Base-by-base conservation (phyloP, 1,140 invertebrate genomes). In the Hylyphantes graminicola region DNA sequence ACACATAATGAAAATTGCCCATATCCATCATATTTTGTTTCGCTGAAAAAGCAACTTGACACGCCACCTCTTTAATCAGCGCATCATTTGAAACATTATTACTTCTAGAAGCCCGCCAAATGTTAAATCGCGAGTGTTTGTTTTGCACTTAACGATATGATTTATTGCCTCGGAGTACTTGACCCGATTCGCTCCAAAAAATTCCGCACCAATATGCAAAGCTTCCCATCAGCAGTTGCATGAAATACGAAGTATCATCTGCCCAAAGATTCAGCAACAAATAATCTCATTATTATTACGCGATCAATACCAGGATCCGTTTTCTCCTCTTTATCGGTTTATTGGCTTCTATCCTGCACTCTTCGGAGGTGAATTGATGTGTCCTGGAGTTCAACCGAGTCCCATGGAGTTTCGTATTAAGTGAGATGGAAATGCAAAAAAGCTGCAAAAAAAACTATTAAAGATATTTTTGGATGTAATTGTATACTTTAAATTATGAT, bases 271-370 rank as follows among this genome's bases (percentile, higher is more conserved):
- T 81, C 79, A 73, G 79, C 50, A 81, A 81, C 79, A 73, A 81
- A 81, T 73, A 81, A 81, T 81, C 79, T 72, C 68, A 81, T 81
- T 73, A 73, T 81, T 81, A 81, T 81, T 73, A 81, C 48, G 17
- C 79, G 79, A 81, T 81, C 79, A 81, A 81, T 73, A 57, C 21
- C 51, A 73, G 79, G 54, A 81, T 81, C 68, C 79, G 79, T 81
- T 73, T 81, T 81, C 79, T 81, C 79, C 68, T 70, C 67, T 72
- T 81, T 81, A 81, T 81, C 79, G 79, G 79, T 81, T 81, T 81
- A 81, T 81, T 81, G 79, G 79, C 68, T 78, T 68, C 65, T 81
- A 57, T 8, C 12, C 11, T 73, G 13, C n/a, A 73, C 63, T 61
- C 79, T 63, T 13, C 55, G 1, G 21, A 81, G 48, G 57, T 73